These are phyloP conservation scores for Raillietiella orientalis DNA, from an alignment of 2,888 invertebrate species.

Conservation along the genomic window DNA sequence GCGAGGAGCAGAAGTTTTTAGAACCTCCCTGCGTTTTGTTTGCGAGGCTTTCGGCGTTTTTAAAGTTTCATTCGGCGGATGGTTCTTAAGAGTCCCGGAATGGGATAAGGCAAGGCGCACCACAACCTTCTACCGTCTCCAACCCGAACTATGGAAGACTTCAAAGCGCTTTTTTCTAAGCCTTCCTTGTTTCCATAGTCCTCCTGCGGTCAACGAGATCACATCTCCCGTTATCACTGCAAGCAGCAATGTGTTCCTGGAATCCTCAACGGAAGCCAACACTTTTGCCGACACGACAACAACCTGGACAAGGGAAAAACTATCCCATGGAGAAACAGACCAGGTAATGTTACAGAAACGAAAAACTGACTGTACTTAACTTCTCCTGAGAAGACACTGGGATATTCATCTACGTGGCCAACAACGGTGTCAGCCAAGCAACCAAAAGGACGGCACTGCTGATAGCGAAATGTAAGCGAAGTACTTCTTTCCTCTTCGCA, in stretches of 20 bases:
- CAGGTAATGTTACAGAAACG: constrained; percentile 31
- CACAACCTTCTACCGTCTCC: no score
- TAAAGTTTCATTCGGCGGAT: no score
- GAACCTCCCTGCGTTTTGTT: no score
- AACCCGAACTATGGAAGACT: no score
- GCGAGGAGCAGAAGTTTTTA: no score
- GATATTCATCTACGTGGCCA: constrained; percentile 48
- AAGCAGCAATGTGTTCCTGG: constrained; percentile 43
- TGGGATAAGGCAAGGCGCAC: no score
- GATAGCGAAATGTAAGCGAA: constrained; percentile 71
- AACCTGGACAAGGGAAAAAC: constrained; percentile 41
- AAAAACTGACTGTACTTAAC: constrained; percentile 38
- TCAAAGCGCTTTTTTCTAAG: no score
- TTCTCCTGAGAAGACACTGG: constrained; percentile 60
- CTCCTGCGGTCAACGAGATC: constrained; percentile 39
- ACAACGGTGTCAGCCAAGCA: constrained; percentile 57
- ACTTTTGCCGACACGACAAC: constrained; percentile 52
- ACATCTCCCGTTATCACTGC: constrained; percentile 37
- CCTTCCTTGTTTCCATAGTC: no score
- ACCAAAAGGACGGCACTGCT: constrained; percentile 34
- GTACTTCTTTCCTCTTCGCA: no score
- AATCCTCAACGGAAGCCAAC: constrained; percentile 53
- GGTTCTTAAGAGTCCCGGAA: no score
- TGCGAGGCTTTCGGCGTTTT: no score
- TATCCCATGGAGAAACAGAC: constrained; percentile 25